Evolutionary conservation across 2,797 vertebrate species (phyloP).

Genomic region (Acrocephalus scirpaceus): DNA sequence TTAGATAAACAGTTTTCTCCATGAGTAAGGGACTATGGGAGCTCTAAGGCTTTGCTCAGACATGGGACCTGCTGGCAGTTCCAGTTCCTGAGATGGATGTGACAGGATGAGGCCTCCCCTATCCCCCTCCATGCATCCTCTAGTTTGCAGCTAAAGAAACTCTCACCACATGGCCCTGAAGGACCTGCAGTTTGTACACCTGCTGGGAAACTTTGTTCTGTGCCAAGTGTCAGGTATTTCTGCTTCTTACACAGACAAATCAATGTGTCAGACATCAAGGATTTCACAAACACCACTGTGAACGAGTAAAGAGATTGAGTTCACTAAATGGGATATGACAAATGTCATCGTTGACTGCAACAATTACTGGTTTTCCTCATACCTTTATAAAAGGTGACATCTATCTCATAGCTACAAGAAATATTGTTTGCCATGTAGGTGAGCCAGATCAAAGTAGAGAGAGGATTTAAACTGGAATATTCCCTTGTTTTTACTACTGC

Average conservation of each 20-base stretch:
- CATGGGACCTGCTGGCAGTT: rapidly evolving
- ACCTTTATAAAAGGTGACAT: conserved; percentile 9
- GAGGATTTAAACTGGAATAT: background rate
- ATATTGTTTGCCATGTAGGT: background rate
- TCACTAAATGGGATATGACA: conserved; percentile 26
- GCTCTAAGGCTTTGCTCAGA: background rate
- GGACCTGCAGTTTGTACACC: background rate
- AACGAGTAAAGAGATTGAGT: conserved; percentile 7
- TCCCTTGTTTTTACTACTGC: background rate
- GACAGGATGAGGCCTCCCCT: background rate
- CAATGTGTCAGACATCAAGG: conserved; percentile 32
- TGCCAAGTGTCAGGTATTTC: background rate
- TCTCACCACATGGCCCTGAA: background rate
- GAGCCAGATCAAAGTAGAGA: background rate
- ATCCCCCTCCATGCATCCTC: rapidly evolving
- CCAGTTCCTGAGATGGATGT: background rate
- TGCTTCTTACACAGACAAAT: conserved; percentile 27
- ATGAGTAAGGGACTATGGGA: background rate
- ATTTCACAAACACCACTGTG: conserved; percentile 8
- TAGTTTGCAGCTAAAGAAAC: background rate
- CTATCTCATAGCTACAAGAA: background rate
- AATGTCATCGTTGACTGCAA: conserved; percentile 22
- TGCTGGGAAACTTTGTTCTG: background rate
- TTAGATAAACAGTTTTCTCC: background rate
- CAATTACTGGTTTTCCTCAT: conserved; percentile 5